phyloP scores from a whole-genome alignment of 2,113 vertebrate species.

The Ivindomyrus marchei region DNA sequence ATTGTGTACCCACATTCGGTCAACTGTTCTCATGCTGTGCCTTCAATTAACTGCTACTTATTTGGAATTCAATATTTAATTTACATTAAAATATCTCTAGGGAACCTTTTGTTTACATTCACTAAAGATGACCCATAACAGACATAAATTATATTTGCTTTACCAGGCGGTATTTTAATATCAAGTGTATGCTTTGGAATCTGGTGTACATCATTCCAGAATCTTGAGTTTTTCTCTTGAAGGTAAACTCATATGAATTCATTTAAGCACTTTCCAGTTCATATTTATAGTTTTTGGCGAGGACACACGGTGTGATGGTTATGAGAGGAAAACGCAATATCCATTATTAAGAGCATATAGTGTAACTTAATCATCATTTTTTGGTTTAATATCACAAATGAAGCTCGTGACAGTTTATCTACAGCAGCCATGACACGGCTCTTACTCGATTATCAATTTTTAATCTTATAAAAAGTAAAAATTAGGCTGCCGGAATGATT shows the following conservation, averaged over 20 bases:
- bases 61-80: neutral
- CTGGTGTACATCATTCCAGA: neutral
- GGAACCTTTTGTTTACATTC: neutral
- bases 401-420: neutral
- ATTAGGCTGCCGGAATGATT: neutral
- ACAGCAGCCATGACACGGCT: neutral
- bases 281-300: neutral
- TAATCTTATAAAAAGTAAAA: neutral
- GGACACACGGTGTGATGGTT: neutral
- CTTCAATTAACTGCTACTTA: neutral
- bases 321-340: neutral
- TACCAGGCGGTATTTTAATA: neutral
- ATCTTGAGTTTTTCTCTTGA: neutral
- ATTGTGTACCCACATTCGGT: neutral
- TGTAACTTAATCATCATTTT: neutral
- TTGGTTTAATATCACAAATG: neutral
- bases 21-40: neutral
- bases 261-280: neutral
- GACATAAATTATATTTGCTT: neutral
- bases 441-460: neutral
- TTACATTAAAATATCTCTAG: neutral
- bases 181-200: neutral
- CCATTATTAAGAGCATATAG: neutral
- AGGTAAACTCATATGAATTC: neutral
- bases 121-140: neutral